A percentile compares a stretch with the other conserved stretches of the same genome.
phyloP scores from a whole-genome alignment of 2,797 vertebrate species.

The Chloroceryle amazona region DNA sequence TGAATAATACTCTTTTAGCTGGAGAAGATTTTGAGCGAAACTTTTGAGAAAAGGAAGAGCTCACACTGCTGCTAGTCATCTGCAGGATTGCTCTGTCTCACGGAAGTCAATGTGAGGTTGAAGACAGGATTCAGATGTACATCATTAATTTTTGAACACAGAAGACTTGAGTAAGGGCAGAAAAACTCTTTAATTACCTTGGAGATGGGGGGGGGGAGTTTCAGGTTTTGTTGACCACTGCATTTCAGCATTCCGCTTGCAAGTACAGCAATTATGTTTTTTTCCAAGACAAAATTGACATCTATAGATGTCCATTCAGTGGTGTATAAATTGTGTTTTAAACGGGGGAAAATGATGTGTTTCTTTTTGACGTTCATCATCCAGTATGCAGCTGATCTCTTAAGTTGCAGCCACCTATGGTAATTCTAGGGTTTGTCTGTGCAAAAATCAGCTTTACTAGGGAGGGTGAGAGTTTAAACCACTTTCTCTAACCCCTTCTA shows the following conservation, averaged over 20 bases:
- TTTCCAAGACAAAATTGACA: too few relatives aligned
- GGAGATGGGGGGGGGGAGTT: accelerated
- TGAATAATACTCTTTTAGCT: neutral
- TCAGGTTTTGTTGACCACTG: neutral
- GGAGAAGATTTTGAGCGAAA: neutral
- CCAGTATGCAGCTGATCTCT: neutral
- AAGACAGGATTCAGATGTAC: neutral
- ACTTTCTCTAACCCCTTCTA: neutral
- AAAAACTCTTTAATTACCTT: neutral
- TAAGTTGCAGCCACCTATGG: neutral
- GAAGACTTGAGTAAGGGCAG: neutral
- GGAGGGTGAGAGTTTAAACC: neutral
- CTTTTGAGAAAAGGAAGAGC: neutral
- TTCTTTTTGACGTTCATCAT: neutral
- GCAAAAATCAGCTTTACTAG: neutral
- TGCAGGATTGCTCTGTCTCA: neutral
- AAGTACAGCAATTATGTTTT: neutral
- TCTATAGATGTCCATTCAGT: neutral
- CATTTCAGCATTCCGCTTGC: neutral
- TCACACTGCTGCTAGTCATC: accelerated
- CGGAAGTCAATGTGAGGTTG: neutral
- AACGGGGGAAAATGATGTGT: neutral
- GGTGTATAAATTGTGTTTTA: neutral
- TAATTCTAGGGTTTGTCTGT: neutral
- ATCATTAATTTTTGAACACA: neutral